Conservation (phyloP, 2,113 vertebrate species). For the Solea senegalensis region DNA sequence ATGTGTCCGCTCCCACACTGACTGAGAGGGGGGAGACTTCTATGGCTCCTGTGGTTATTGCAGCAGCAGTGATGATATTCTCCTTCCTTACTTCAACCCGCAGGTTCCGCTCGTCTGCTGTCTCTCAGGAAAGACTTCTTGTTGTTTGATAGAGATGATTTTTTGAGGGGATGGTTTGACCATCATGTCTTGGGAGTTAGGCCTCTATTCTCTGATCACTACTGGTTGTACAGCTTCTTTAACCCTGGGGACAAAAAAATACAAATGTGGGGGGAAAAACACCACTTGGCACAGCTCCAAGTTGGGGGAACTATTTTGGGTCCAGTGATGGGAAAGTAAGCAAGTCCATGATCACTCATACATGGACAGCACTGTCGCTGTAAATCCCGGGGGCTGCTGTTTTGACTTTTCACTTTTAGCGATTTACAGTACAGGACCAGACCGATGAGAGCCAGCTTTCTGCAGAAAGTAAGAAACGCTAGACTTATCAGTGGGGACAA, state of each 20-base stretch:
- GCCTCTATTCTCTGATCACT: background rate
- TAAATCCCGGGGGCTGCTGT: slow-evolving; percentile 31
- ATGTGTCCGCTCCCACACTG: slow-evolving; percentile 35
- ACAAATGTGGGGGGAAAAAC: slow-evolving; percentile 30
- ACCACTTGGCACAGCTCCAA: slow-evolving; percentile 39
- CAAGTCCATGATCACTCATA: slow-evolving; percentile 52
- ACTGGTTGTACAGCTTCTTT: slow-evolving; percentile 5
- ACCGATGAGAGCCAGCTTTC: slow-evolving; percentile 4
- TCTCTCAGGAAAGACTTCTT: background rate
- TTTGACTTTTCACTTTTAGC: background rate
- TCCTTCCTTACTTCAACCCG: background rate
- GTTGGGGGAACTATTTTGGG: slow-evolving; percentile 63
- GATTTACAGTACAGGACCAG: slow-evolving; percentile 13
- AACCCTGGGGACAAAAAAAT: slow-evolving; percentile 14
- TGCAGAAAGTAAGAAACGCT: background rate
- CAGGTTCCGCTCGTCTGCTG: background rate
- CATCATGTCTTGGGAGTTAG: background rate
- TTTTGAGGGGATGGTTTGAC: background rate
- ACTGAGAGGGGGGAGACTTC: slow-evolving; percentile 4
- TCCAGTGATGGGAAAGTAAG: slow-evolving; percentile 72
- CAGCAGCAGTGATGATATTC: background rate
- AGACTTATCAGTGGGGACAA: background rate
- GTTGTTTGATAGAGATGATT: background rate
- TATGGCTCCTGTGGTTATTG: background rate
- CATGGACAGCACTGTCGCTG: slow-evolving; percentile 14